Percentiles rank a stretch among this genome's conserved stretches.
Conservation (phyloP, 2,797 vertebrate species). For the Cichlasoma orientale region DNA sequence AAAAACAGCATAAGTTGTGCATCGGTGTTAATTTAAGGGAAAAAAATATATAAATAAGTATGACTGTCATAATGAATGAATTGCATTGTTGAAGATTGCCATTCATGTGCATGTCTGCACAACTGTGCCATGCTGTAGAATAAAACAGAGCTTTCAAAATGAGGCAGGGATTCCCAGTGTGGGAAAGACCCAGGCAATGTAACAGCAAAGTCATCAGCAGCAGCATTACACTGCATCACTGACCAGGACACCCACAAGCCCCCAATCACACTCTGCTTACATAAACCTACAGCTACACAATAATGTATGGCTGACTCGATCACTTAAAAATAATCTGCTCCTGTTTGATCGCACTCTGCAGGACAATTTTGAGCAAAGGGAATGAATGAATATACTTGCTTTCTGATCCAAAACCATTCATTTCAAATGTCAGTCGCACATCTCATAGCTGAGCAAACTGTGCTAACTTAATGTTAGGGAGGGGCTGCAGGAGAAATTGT, state of each 20-base stretch:
- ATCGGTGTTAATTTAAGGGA: background rate
- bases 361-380: background rate
- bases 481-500: conserved; percentile 33
- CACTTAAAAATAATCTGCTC: conserved; percentile 15
- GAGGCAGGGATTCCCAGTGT: conserved; percentile 77
- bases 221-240: conserved; percentile 64
- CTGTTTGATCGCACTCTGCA: background rate
- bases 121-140: conserved; percentile 31
- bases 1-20: background rate
- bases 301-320: conserved; percentile 15
- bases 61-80: background rate
- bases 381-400: conserved; percentile 22
- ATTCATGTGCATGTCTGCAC: conserved; percentile 3
- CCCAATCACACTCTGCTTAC: conserved; percentile 38
- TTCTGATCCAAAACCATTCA: conserved; percentile 36
- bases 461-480: conserved; percentile 25
- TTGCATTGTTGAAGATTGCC: background rate
- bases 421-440: conserved; percentile 21
- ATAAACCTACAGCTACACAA: conserved; percentile 34
- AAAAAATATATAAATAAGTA: background rate
- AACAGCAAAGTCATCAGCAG: conserved; percentile 73
- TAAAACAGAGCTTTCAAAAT: conserved; percentile 32
- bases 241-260: conserved; percentile 68
- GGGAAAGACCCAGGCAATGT: conserved; percentile 71
- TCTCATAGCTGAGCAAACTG: conserved; percentile 18